Evolutionary conservation across 2,113 vertebrate genomes (phyloP), one percentile per base, ranked within the genome.

Genomic region (Pseudorasbora parva): DNA sequence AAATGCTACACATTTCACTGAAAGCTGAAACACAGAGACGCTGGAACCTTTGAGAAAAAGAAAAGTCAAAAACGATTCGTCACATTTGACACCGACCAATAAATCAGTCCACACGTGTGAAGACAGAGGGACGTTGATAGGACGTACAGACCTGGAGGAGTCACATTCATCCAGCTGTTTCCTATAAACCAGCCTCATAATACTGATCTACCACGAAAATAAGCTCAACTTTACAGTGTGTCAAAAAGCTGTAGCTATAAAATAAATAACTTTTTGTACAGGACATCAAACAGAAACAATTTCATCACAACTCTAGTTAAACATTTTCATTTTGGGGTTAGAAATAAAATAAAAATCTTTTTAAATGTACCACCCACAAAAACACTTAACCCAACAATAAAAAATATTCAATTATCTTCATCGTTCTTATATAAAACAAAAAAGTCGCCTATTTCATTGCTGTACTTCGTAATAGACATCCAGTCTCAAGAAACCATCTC

Each of bases 1-100:
- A 41, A 64, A 80, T n/a, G 78, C 43, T 80, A 66, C 78, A 80
- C 60, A 66, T n/a, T 49, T 47, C 23, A 66, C 59, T 19, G 9
- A 25, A 25, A 45, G 33, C 33, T 43, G 14, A 79, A 79, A n/a
- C 14, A 45, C n/a, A 30, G 30, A 33, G 27, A 57, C 27, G 33
- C 25, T 19, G 25, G 2, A 25, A 14, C 51, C 51, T 14, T 45
- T 19, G 51, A 54, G 69, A 72, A 45, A 72, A 9, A 72, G n/a
- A 73, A 45, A 57, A 69, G 49, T 17, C 14, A 6, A 51, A 17
- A 51, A 51, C 1, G 2, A 14, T 11, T 11, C 15, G 23, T 11
- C 41, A 3, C 14, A 11, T 75, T 27, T 75, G 14, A 75, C 23
- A 30, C 5, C 23, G 23, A 11, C 21, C 15, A 10, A 71, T n/a